These are phyloP conservation scores for Zaprionus lachaisei DNA, from an alignment of 1,140 invertebrate species.

Conservation along the genomic window DNA sequence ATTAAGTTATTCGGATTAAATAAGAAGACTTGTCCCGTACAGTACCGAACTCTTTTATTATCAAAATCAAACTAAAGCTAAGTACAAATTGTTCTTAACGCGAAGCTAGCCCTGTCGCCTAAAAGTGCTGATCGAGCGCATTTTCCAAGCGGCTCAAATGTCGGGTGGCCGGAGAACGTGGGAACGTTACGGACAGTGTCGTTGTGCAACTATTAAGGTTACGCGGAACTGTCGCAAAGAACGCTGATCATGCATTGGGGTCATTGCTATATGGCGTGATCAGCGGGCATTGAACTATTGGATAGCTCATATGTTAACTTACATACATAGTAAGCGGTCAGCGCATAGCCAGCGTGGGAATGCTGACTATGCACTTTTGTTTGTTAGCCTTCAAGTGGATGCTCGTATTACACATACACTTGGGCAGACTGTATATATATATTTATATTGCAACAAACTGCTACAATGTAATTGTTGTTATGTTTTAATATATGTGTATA, in stretches of 20 bases:
- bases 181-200: not conserved
- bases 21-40: not conserved
- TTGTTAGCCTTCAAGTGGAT: too few relatives aligned
- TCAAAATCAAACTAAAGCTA: not conserved
- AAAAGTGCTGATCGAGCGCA: not conserved
- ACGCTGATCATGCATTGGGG: not conserved
- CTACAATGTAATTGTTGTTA: too few relatives aligned
- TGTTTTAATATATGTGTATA: too few relatives aligned
- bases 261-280: not conserved
- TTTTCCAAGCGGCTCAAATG: not conserved
- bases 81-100: not conserved
- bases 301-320: not conserved
- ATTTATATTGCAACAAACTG: too few relatives aligned
- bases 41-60: not conserved
- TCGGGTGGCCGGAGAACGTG: not conserved
- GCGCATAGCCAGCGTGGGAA: too few relatives aligned
- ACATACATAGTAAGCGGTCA: too few relatives aligned
- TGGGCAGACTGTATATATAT: too few relatives aligned
- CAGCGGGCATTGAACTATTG: conserved; percentile 1
- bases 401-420: too few relatives aligned
- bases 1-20: too few relatives aligned
- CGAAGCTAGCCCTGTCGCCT: conserved; percentile 1
- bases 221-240: not conserved
- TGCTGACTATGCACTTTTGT: too few relatives aligned
- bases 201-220: not conserved